Base-by-base conservation (phyloP, 2,797 vertebrate species). In the Euthynnus affinis region DNA sequence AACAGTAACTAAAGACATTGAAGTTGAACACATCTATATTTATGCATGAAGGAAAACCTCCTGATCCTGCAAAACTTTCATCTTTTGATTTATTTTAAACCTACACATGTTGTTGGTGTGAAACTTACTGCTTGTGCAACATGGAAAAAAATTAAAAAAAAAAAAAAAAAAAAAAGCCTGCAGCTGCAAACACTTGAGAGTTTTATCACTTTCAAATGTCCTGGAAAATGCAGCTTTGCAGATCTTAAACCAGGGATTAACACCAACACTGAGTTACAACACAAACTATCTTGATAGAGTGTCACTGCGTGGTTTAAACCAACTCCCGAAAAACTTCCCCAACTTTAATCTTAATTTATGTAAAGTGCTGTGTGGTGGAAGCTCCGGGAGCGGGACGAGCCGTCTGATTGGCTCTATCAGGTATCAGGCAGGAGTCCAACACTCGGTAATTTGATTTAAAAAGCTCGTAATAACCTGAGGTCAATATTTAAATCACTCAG, bases 391-490 rank as follows among this genome's bases (percentile, higher is more conserved):
- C 82, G 61, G 85, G 77, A 74, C 78, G 79, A 86, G 83, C 62
- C 67, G 82, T 86, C 82, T 89, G 91, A 92, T 89, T 89, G 89
- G 86, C 81, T 79, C 79, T 75, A 85, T 87, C 88, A 76, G 83
- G 86, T 81, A 90, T 93, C 88, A 89, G 89, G 90, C 91, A 90
- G 86, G 77, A 83, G 83, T 81, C 89, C 89, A 90, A 91, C 85
- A 58, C 89, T 64, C 34, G 8, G 85, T 93, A 92, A 94, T 95
- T 94, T 94, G 89, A 94, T 93, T 94, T 90, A 86, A 87, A 78
- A 78, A 89, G 78, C 77, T 84, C 59, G 90, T 87, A 91, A 93
- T 93, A 94, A 95, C 94, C 94, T 74, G 49, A 64, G 92, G 94
- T 91, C 90, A 89, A 90, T 89, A 92, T 91, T 88, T 70, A 92